Percentiles rank a stretch among this genome's conserved stretches.
These are phyloP conservation scores for Leucophenga montana DNA, from an alignment of 2,888 invertebrate genomes.

Conservation along the genomic window DNA sequence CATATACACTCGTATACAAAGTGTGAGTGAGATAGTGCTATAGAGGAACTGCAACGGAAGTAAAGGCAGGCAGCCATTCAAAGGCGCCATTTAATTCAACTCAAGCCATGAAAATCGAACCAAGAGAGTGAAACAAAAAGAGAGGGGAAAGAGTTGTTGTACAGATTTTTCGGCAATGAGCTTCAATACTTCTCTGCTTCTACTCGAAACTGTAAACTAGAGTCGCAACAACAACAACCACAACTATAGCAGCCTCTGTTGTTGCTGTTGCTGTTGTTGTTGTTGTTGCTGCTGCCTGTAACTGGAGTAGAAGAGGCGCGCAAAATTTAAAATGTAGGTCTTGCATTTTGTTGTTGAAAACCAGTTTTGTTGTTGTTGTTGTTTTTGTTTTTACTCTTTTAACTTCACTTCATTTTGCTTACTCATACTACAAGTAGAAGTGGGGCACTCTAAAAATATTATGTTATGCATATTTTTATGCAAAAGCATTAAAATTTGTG, in stretches of 20 bases:
- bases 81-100: background rate
- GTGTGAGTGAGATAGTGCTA: background rate
- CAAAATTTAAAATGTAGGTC: constrained; percentile 26
- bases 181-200: too few species aligned
- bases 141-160: too few species aligned
- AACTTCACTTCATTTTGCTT: background rate
- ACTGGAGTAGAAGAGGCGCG: constrained; percentile 35
- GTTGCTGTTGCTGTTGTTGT: background rate
- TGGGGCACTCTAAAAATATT: constrained; percentile 22
- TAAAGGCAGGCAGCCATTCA: constrained; percentile 5
- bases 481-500: too few species aligned
- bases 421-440: constrained; percentile 30
- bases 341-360: constrained; percentile 28
- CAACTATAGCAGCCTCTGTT: background rate
- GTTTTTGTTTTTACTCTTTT: background rate
- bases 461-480: too few species aligned
- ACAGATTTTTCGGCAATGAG: constrained; percentile 27
- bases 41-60: constrained; percentile 20
- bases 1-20: background rate
- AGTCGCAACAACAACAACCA: too few species aligned
- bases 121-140: background rate
- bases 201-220: background rate
- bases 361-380: constrained; percentile 44
- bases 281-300: constrained; percentile 9
- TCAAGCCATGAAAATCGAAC: too few species aligned